A percentile compares a stretch with the other conserved stretches of the same genome.
phyloP scores from a whole-genome alignment of 2,113 vertebrate genomes.

The Phodopus roborovskii region DNA sequence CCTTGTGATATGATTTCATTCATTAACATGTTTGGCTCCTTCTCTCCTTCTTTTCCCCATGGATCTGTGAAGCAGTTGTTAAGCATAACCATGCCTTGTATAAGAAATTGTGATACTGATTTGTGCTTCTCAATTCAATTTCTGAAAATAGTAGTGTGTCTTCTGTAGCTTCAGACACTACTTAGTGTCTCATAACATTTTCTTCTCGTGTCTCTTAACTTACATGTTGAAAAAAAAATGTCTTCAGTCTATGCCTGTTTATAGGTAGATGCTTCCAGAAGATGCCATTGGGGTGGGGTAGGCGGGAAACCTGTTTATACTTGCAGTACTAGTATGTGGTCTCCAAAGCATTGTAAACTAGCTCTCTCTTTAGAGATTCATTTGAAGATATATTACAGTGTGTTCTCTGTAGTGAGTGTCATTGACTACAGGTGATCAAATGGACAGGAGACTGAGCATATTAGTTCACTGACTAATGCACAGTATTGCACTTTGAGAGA shows the following conservation, averaged over 20 bases:
- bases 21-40: conserved; percentile 57
- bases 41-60: not conserved
- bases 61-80: conserved; percentile 33
- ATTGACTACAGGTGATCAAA: not conserved
- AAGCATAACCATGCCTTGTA: not conserved
- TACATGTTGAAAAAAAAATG: not conserved
- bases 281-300: too few species aligned
- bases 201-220: not conserved
- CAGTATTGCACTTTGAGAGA: not conserved
- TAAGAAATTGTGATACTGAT: conserved; percentile 20
- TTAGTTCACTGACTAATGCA: not conserved
- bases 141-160: not conserved
- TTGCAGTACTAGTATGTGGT: not conserved
- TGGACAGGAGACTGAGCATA: not conserved
- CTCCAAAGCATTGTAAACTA: not conserved
- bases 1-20: conserved; percentile 77
- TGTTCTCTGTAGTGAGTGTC: not conserved
- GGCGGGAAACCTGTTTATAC: not conserved
- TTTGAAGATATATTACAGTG: not conserved
- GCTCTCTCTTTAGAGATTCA: not conserved
- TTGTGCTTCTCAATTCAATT: not conserved
- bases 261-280: not conserved
- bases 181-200: not conserved
- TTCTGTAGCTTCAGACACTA: not conserved
- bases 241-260: not conserved